Evolutionary conservation across 2,113 vertebrate species (phyloP), one percentile per base, ranked within the genome.

Genomic region (Myiozetetes cayanensis): DNA sequence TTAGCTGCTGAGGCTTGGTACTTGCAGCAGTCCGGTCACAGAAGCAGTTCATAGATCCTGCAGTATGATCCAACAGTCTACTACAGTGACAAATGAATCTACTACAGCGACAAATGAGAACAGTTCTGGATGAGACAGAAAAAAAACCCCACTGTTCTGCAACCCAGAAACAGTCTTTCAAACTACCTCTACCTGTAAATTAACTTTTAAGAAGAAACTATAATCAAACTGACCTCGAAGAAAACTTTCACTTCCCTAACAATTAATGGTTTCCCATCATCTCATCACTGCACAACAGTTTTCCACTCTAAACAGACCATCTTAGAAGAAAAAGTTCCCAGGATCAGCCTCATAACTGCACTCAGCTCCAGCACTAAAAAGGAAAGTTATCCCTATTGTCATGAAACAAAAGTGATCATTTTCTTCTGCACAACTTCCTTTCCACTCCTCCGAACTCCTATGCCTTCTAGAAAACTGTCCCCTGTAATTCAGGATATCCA

Each of bases 21-120:
- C 24, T 24, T 71, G 46, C 17, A 78, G 22, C 1, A 2, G 13
- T 24, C 20, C 4, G 3, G 12, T 71, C 62, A 50, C 0, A 30
- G 9, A 0, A 61, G 17, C 2, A 2, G 11, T 67, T 83, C 43
- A 44, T 0, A 74, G 41, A 31, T 23, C 18, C 46, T 70, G 44
- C 14, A 58, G 46, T 22, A 19, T 12, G 30, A 74, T 43, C 23
- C 61, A 87, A 59, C 43, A 50, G 12, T 14, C 23, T 39, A 10
- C 23, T 27, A 44, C 43, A 74, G 39, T 10, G 31, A 39, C 7
- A 82, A 59, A 66, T 12, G 30, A 78, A 14, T 14, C 23, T 39
- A 10, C 23, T 27, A 44, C 43, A 74, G 39, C 11, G 31, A 39
- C 7, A 82, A 59, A 66, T 12, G 30, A 78, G 24, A 84, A 66